Percentiles rank a stretch among this genome's conserved stretches.
These are phyloP conservation scores for Ophion costatus DNA, from an alignment of 2,888 invertebrate genomes.

Conservation along the genomic window DNA sequence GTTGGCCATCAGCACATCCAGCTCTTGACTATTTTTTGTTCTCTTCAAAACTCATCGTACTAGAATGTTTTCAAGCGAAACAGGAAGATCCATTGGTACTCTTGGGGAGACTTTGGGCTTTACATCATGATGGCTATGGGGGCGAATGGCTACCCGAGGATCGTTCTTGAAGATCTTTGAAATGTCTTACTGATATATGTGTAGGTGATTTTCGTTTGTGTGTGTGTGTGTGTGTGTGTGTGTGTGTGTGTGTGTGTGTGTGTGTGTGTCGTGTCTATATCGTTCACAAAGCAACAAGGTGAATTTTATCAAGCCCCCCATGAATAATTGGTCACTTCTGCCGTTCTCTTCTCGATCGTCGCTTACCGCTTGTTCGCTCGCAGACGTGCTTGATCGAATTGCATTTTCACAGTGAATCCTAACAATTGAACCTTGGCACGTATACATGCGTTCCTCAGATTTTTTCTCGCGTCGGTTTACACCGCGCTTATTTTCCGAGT, in stretches of 20 bases:
- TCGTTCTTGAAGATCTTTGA: neutral
- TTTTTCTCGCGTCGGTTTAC: neutral
- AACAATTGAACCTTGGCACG: slow-evolving; percentile 24
- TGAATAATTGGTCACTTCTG: neutral
- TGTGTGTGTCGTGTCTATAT: no score
- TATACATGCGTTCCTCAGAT: slow-evolving; percentile 25
- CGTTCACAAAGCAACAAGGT: neutral
- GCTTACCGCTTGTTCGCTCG: neutral
- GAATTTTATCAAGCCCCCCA: neutral
- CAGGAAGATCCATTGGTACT: no score
- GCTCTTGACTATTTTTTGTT: no score
- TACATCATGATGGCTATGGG: neutral
- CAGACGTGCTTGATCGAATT: slow-evolving; percentile 9
- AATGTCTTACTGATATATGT: neutral
- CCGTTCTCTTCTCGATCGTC: neutral
- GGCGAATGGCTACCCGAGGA: neutral
- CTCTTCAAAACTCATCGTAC: no score
- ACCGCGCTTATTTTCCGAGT: slow-evolving; percentile 18
- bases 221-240: no score
- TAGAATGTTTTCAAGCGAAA: no score
- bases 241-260: no score
- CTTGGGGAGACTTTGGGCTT: no score
- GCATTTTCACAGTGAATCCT: slow-evolving; percentile 11
- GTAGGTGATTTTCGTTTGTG: no score
- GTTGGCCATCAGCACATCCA: no score